Evolutionary conservation across 2,888 invertebrate genomes (phyloP).

Genomic region (Microctonus brassicae): DNA sequence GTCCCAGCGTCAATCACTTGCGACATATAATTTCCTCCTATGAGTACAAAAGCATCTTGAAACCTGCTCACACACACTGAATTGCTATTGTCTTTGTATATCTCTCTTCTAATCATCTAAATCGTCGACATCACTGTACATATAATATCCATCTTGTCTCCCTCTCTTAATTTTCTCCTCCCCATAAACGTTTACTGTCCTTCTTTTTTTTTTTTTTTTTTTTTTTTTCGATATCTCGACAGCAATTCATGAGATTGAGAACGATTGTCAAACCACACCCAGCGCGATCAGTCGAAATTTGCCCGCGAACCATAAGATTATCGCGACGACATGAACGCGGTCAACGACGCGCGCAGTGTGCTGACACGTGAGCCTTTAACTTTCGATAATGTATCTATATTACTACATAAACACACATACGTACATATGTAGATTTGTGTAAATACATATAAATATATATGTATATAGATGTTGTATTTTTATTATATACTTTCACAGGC

Average conservation of each 20-base stretch:
- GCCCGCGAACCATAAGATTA: background rate
- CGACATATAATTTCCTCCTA: background rate
- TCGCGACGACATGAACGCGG: slow-evolving; percentile 7
- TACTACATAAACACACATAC: too few relatives aligned
- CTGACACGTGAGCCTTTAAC: slow-evolving; percentile 9
- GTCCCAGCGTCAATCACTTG: background rate
- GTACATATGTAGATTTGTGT: too few relatives aligned
- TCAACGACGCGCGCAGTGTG: slow-evolving; percentile 24
- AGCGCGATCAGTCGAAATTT: background rate
- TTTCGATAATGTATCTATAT: background rate
- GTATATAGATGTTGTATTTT: background rate
- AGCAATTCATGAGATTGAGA: too few relatives aligned
- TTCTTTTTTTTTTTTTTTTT: too few relatives aligned
- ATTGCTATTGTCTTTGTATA: background rate
- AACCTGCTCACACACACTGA: slow-evolving; percentile 1
- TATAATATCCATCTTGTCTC: background rate
- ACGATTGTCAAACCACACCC: slow-evolving; percentile 3
- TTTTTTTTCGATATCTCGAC: background rate
- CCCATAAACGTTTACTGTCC: too few relatives aligned
- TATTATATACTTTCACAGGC: background rate
- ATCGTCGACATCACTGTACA: background rate
- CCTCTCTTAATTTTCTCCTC: background rate
- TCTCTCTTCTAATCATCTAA: background rate
- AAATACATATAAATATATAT: too few relatives aligned
- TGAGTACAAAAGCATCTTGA: background rate